phyloP scores from a whole-genome alignment of 1,140 invertebrate species.

The Centruroides vittatus region DNA sequence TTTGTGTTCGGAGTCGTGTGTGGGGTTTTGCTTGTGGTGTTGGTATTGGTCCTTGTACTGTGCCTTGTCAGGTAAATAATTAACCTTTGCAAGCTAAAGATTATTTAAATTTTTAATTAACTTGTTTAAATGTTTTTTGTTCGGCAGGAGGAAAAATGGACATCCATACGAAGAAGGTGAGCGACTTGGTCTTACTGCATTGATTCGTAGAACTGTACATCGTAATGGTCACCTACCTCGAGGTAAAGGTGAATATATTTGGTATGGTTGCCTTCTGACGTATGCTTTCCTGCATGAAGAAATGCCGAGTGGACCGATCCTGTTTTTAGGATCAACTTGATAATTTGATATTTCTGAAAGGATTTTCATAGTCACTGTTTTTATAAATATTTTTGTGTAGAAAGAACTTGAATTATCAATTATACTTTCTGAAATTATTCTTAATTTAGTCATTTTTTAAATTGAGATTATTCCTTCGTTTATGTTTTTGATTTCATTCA shows the following conservation, averaged over 20 bases:
- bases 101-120: background rate
- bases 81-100: background rate
- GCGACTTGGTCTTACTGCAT: conserved; percentile 16
- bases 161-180: conserved; percentile 14
- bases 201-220: conserved; percentile 18
- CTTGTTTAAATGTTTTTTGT: background rate
- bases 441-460: too few species aligned
- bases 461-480: too few species aligned
- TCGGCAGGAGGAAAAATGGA: conserved; percentile 8
- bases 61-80: conserved; percentile 13
- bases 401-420: too few species aligned
- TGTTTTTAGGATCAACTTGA: too few species aligned
- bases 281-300: too few species aligned
- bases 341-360: too few species aligned
- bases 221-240: conserved; percentile 17
- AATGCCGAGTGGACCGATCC: too few species aligned
- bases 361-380: too few species aligned
- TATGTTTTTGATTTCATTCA: too few species aligned
- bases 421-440: too few species aligned
- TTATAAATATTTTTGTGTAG: too few species aligned
- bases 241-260: conserved; percentile 13
- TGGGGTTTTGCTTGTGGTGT: conserved; percentile 18
- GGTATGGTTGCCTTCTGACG: too few species aligned
- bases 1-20: conserved; percentile 19
- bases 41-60: conserved; percentile 16